Evolutionary conservation across 1,140 invertebrate genomes (phyloP).

Genomic region (Steinernema khuongi): DNA sequence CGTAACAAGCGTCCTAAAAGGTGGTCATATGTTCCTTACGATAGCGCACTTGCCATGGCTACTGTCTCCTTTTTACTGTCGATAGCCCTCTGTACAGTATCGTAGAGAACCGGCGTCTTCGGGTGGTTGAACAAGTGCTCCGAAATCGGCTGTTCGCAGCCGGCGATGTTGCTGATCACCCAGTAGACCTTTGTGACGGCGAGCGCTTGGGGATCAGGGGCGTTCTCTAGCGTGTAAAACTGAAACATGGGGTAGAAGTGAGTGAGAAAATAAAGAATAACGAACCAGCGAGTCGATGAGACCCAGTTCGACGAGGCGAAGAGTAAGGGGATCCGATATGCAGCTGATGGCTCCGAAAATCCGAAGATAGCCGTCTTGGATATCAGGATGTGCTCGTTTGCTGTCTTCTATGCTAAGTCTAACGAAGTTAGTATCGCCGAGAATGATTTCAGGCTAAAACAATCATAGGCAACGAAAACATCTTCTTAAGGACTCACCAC

Average conservation of each 20-base stretch:
- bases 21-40: not conserved
- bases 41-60: not conserved
- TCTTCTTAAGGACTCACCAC: not conserved
- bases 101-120: not conserved
- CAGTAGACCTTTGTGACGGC: not conserved
- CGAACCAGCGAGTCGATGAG: not conserved
- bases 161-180: not conserved
- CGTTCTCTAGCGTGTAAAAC: not conserved
- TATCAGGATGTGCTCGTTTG: not conserved
- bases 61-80: not conserved
- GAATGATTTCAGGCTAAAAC: not conserved
- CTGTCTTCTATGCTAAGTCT: not conserved
- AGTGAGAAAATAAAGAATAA: not conserved
- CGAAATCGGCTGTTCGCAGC: not conserved
- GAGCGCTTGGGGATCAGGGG: not conserved
- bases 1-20: not conserved
- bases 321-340: not conserved
- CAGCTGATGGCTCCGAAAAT: not conserved
- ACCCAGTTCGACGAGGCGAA: not conserved
- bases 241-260: not conserved
- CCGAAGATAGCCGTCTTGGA: not conserved
- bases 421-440: not conserved
- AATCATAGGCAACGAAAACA: not conserved
- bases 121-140: not conserved
- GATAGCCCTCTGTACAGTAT: not conserved